phyloP scores from a whole-genome alignment of 2,113 vertebrate genomes.

The Elgaria multicarinata region DNA sequence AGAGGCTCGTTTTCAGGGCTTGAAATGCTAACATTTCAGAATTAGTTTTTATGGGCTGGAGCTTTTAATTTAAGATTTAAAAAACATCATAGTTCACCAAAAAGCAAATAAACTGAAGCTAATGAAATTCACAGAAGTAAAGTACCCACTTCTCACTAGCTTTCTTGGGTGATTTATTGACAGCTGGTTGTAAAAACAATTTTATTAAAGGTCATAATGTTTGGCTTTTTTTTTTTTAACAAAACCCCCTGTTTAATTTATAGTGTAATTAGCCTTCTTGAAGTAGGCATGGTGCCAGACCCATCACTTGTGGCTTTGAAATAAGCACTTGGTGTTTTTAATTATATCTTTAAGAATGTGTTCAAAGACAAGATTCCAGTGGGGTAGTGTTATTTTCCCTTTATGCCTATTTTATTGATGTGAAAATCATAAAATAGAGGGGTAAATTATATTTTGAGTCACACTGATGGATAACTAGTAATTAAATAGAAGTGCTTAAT shows the following conservation, averaged over 20 bases:
- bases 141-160: slow-evolving; percentile 78
- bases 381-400: slow-evolving; percentile 72
- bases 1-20: slow-evolving; percentile 72
- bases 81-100: slow-evolving; percentile 79
- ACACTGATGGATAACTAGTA: slow-evolving; percentile 44
- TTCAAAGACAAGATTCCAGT: slow-evolving; percentile 64
- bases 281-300: slow-evolving; percentile 79
- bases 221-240: slow-evolving; percentile 57
- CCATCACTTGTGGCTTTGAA: slow-evolving; percentile 75
- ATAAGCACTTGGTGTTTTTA: slow-evolving; percentile 79
- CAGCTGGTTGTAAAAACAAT: slow-evolving; percentile 89
- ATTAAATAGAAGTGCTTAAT: not conserved
- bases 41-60: slow-evolving; percentile 79
- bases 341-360: slow-evolving; percentile 77
- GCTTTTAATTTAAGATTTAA: slow-evolving; percentile 83
- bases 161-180: slow-evolving; percentile 85
- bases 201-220: slow-evolving; percentile 87
- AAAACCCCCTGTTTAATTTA: slow-evolving; percentile 80
- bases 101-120: slow-evolving; percentile 82
- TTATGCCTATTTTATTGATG: slow-evolving; percentile 71
- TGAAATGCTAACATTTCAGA: slow-evolving; percentile 76
- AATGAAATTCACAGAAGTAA: slow-evolving; percentile 83
- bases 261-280: slow-evolving; percentile 85
- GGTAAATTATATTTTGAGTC: slow-evolving; percentile 68
- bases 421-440: slow-evolving; percentile 67